phyloP scores from a whole-genome alignment of 2,797 vertebrate genomes.

The Micromesistius poutassou region DNA sequence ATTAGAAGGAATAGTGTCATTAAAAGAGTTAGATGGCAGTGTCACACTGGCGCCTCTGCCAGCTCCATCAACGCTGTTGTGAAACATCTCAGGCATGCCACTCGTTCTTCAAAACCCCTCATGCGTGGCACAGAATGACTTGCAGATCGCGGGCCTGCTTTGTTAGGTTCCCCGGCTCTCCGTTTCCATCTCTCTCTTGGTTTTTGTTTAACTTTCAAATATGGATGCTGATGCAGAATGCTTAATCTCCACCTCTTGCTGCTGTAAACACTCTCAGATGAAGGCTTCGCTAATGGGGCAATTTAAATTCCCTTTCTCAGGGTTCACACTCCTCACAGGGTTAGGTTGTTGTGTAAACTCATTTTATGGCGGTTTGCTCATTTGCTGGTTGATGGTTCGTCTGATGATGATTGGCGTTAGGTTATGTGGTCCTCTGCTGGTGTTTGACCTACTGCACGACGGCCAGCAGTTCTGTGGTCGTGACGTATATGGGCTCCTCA shows the following conservation, averaged over 20 bases:
- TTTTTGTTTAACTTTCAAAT: slow-evolving; percentile 59
- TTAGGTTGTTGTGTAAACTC: slow-evolving; percentile 19
- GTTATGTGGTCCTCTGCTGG: not conserved
- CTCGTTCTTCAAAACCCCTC: slow-evolving; percentile 27
- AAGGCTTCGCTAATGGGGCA: slow-evolving; percentile 53
- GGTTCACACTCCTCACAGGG: slow-evolving; percentile 37
- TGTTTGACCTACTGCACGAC: slow-evolving; percentile 14
- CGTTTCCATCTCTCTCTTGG: slow-evolving; percentile 6
- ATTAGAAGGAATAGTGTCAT: slow-evolving; percentile 12
- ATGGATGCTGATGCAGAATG: slow-evolving; percentile 33
- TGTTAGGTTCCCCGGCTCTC: slow-evolving; percentile 35
- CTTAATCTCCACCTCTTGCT: slow-evolving; percentile 40
- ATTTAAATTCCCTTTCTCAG: slow-evolving; percentile 61
- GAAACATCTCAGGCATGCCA: slow-evolving; percentile 23
- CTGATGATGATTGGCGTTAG: slow-evolving; percentile 2
- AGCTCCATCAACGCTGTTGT: slow-evolving; percentile 18
- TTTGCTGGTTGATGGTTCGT: slow-evolving; percentile 31
- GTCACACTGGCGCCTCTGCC: slow-evolving; percentile 13
- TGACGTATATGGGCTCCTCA: slow-evolving; percentile 2
- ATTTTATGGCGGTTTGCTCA: slow-evolving; percentile 32
- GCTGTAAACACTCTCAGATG: slow-evolving; percentile 28
- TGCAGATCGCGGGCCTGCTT: slow-evolving; percentile 43
- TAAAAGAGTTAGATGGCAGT: slow-evolving; percentile 16
- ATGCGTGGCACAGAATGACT: slow-evolving; percentile 23
- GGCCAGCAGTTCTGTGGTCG: not conserved